phyloP scores from a whole-genome alignment of 1,140 invertebrate species.

The Dendrolimus kikuchii region DNA sequence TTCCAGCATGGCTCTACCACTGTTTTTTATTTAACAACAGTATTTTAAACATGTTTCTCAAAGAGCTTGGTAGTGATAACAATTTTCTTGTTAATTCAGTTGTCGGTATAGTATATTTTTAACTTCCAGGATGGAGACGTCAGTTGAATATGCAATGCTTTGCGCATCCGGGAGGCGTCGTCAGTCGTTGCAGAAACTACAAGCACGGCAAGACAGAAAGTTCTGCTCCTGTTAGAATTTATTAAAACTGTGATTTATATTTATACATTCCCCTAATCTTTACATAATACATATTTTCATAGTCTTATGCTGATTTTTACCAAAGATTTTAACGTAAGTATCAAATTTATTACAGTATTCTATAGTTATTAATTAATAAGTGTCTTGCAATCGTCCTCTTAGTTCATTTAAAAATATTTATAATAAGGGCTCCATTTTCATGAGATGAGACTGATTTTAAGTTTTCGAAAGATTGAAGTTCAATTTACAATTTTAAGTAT shows the following conservation, averaged over 20 bases:
- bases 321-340: too few species aligned
- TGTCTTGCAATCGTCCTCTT: background rate
- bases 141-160: slow-evolving; percentile 68
- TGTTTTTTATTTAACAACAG: too few species aligned
- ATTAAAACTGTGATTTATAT: slow-evolving; percentile 26
- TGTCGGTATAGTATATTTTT: slow-evolving; percentile 1
- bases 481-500: slow-evolving; percentile 4
- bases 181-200: slow-evolving; percentile 56
- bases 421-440: slow-evolving; percentile 16
- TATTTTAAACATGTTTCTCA: too few species aligned
- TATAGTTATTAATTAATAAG: background rate
- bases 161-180: slow-evolving; percentile 59
- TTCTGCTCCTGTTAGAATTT: slow-evolving; percentile 50
- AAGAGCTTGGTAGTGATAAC: too few species aligned
- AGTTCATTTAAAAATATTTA: slow-evolving; percentile 10
- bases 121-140: slow-evolving; percentile 63
- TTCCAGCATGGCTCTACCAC: too few species aligned
- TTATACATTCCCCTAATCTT: slow-evolving; percentile 17
- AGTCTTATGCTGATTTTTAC: background rate
- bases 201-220: slow-evolving; percentile 51
- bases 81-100: too few species aligned
- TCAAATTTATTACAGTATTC: too few species aligned
- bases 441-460: slow-evolving; percentile 46
- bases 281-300: slow-evolving; percentile 4
- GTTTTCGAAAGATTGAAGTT: slow-evolving; percentile 14